Conservation (phyloP, 2,113 vertebrate species). For the Perca schrenkii region DNA sequence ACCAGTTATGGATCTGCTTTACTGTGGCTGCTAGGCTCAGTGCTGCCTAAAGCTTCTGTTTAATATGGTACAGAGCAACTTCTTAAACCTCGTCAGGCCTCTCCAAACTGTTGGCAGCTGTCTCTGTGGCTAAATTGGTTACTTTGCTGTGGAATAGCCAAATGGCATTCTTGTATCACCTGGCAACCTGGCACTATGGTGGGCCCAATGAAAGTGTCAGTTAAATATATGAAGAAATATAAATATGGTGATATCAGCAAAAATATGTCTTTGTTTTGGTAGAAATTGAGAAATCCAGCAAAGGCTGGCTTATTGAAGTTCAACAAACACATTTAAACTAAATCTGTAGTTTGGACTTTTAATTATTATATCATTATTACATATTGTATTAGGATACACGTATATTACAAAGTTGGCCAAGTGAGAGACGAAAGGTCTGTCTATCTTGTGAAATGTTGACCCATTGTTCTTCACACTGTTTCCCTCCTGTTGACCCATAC, state of each 20-base stretch:
- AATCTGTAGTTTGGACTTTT: too few species aligned
- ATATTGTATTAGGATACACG: too few species aligned
- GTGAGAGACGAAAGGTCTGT: not conserved
- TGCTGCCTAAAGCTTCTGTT: not conserved
- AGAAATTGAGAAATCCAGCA: not conserved
- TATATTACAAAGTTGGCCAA: too few species aligned
- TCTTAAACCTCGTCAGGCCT: conserved; percentile 3
- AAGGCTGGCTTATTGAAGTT: not conserved
- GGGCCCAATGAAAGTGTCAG: not conserved
- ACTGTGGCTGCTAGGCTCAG: not conserved
- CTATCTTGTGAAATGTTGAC: conserved; percentile 21
- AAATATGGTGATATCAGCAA: not conserved
- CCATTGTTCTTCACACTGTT: conserved; percentile 23
- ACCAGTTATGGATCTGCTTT: not conserved
- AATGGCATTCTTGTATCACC: not conserved
- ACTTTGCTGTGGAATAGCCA: not conserved
- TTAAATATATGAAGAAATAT: not conserved
- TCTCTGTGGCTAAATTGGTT: not conserved
- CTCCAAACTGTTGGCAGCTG: not conserved
- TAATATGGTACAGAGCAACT: not conserved
- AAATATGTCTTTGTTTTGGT: not conserved
- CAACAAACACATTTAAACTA: not conserved
- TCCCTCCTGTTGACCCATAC: conserved; percentile 1
- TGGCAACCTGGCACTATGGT: not conserved
- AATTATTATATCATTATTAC: too few species aligned